These are phyloP conservation scores for Marisa cornuarietis DNA, from an alignment of 1,140 invertebrate species.

Conservation along the genomic window DNA sequence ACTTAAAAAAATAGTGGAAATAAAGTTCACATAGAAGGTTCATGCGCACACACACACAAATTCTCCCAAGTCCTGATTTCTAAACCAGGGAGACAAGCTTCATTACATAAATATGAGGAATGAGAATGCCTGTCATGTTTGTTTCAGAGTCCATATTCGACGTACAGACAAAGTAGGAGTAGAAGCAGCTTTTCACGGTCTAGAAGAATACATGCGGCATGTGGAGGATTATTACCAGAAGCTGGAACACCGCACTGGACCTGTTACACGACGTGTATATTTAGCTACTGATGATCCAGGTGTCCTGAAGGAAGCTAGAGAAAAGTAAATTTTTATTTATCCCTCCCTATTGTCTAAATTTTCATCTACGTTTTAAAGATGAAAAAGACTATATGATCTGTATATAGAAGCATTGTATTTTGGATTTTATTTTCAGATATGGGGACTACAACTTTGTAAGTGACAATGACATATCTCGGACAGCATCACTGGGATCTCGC, in stretches of 20 bases:
- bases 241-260: constrained; percentile 73
- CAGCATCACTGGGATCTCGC: constrained; percentile 86
- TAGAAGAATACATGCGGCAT: constrained; percentile 97
- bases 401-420: too few relatives aligned
- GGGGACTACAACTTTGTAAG: constrained; percentile 88
- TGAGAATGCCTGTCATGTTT: too few relatives aligned
- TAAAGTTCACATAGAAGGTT: too few relatives aligned
- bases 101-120: too few relatives aligned
- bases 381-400: too few relatives aligned
- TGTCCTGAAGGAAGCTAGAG: constrained; percentile 67
- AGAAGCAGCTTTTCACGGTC: constrained; percentile 94
- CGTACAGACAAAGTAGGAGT: constrained; percentile 99
- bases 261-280: constrained; percentile 79
- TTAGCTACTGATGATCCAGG: constrained; percentile 88
- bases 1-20: too few relatives aligned
- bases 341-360: too few relatives aligned
- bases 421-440: constrained; percentile 72
- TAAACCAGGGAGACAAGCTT: too few relatives aligned
- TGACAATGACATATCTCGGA: constrained; percentile 85
- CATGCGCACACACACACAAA: too few relatives aligned
- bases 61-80: too few relatives aligned
- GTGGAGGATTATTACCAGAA: constrained; percentile 88
- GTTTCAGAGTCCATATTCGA: constrained; percentile 87
- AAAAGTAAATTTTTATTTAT: constrained; percentile 58
- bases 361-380: too few relatives aligned